These are phyloP conservation scores for Lampris incognitus DNA, from an alignment of 2,113 vertebrate genomes.

Conservation along the genomic window DNA sequence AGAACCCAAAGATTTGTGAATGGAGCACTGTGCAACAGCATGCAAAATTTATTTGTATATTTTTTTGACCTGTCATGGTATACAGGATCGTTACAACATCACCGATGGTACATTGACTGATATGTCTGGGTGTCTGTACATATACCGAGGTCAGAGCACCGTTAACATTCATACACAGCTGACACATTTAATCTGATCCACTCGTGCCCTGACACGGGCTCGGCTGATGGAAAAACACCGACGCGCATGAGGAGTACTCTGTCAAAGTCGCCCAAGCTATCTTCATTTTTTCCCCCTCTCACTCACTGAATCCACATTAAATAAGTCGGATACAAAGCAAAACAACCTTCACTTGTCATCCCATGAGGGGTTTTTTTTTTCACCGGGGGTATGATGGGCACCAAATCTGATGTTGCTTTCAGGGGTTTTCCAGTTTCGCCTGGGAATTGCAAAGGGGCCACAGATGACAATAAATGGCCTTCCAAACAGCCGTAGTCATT, in stretches of 20 bases:
- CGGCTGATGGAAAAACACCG: slow-evolving; percentile 35
- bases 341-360: too few relatives aligned
- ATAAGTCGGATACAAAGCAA: too few relatives aligned
- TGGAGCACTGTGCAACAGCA: neutral
- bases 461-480: neutral
- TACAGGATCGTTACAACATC: neutral
- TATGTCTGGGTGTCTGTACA: slow-evolving; percentile 5
- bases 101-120: slow-evolving; percentile 10
- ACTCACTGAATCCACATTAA: too few relatives aligned
- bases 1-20: neutral
- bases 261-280: neutral
- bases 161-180: neutral
- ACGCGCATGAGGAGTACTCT: neutral
- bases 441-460: neutral
- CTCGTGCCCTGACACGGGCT: neutral
- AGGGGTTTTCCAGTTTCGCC: too few relatives aligned
- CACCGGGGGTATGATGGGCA: neutral
- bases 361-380: too few relatives aligned
- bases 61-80: neutral
- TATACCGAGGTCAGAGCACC: slow-evolving; percentile 14
- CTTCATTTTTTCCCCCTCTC: neutral
- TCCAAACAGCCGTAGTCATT: neutral
- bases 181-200: slow-evolving; percentile 35
- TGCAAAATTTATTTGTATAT: neutral
- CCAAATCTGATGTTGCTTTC: too few relatives aligned